Evolutionary conservation across 1,140 invertebrate genomes (phyloP).

Genomic region (Chironomus tepperi): DNA sequence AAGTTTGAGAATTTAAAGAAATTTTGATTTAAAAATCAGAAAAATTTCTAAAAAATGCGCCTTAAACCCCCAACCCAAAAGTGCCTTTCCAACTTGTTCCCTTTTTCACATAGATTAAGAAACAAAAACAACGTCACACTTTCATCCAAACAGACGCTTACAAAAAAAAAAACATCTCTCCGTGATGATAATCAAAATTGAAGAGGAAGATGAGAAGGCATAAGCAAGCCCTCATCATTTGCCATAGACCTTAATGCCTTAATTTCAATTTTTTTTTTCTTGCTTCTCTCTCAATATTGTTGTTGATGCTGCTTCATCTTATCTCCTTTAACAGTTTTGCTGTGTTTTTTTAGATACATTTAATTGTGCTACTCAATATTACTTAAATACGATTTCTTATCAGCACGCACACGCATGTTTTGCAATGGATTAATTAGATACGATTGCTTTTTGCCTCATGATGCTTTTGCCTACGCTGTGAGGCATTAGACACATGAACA

Average conservation of each 20-base stretch:
- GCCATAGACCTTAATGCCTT: neutral
- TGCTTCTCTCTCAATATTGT: neutral
- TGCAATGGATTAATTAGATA: slow-evolving; percentile 1
- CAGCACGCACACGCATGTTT: neutral
- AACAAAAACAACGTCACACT: no score
- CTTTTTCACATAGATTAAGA: no score
- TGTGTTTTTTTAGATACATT: neutral
- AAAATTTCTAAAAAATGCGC: no score
- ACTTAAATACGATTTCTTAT: neutral
- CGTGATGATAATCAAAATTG: neutral
- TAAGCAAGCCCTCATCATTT: neutral
- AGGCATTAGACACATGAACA: no score
- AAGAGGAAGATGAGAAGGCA: neutral
- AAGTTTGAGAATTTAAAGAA: no score
- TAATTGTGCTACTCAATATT: no score
- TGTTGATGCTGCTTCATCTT: neutral
- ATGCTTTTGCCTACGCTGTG: no score
- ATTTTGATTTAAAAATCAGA: no score
- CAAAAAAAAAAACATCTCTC: neutral
- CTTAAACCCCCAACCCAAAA: no score
- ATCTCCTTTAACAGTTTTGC: neutral
- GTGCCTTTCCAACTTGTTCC: no score
- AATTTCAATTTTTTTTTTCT: slow-evolving; percentile 1
- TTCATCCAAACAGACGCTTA: no score
- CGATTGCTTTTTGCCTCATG: neutral